These are phyloP conservation scores for Heteronetta atricapilla DNA, from an alignment of 2,113 vertebrate species.

Conservation along the genomic window DNA sequence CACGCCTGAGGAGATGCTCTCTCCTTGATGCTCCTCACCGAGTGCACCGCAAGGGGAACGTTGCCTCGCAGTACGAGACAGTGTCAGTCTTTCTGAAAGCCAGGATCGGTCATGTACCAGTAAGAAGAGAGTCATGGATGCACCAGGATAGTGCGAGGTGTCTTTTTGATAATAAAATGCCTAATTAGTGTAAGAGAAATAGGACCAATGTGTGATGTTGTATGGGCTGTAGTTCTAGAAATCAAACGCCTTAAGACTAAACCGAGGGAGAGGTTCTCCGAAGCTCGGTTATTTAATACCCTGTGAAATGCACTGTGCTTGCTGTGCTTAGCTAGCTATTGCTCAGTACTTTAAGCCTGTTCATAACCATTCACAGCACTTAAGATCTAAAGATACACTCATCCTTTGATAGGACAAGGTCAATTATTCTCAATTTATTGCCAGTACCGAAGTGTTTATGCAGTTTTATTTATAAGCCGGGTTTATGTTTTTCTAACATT, in stretches of 20 bases:
- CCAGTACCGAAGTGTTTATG: constrained; percentile 53
- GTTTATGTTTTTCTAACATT: constrained; percentile 58
- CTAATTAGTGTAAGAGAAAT: constrained; percentile 44
- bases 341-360: constrained; percentile 49
- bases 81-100: constrained; percentile 26
- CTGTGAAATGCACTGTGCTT: constrained; percentile 33
- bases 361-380: constrained; percentile 50
- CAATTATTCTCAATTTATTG: constrained; percentile 76
- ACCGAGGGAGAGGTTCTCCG: constrained; percentile 2
- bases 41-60: neutral
- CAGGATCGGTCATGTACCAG: neutral
- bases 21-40: constrained; percentile 13
- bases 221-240: constrained; percentile 40
- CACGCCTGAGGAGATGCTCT: neutral
- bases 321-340: constrained; percentile 37
- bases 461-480: constrained; percentile 68
- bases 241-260: constrained; percentile 9
- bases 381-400: constrained; percentile 69
- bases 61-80: neutral
- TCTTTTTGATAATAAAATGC: constrained; percentile 56
- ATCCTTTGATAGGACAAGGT: constrained; percentile 74
- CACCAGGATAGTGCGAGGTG: neutral
- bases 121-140: constrained; percentile 14
- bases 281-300: neutral
- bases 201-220: neutral